Evolutionary conservation across 2,888 invertebrate genomes (phyloP).

Genomic region (Theodoxus fluviatilis): DNA sequence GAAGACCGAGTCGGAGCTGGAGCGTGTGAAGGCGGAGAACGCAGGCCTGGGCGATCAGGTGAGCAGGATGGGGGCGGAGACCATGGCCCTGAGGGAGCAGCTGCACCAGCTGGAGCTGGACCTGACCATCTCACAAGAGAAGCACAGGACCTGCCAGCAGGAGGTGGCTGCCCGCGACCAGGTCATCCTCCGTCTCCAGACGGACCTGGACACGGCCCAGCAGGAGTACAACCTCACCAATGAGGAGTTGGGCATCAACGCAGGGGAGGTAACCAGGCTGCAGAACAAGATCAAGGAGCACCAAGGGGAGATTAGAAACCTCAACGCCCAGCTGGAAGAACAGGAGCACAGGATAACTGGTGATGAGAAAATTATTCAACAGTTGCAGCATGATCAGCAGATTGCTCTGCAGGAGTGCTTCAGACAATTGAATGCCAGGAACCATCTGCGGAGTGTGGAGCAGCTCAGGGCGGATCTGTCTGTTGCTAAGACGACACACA

Average conservation of each 20-base stretch:
- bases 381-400: constrained; percentile 58
- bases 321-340: constrained; percentile 50
- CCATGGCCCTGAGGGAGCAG: constrained; percentile 52
- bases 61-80: constrained; percentile 42
- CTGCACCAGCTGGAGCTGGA: constrained; percentile 59
- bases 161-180: constrained; percentile 62
- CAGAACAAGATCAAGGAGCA: constrained; percentile 55
- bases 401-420: constrained; percentile 54
- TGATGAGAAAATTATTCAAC: constrained; percentile 56
- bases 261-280: constrained; percentile 58
- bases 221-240: constrained; percentile 50
- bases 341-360: constrained; percentile 38
- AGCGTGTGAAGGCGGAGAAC: constrained; percentile 57
- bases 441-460: constrained; percentile 55
- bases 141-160: constrained; percentile 63
- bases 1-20: constrained; percentile 57
- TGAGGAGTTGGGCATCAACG: constrained; percentile 54
- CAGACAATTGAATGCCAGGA: constrained; percentile 45
- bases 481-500: constrained; percentile 45
- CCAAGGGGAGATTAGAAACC: constrained; percentile 54
- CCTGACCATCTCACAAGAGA: constrained; percentile 63
- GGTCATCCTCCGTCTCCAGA: constrained; percentile 58
- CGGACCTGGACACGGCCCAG: constrained; percentile 60
- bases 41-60: constrained; percentile 51
- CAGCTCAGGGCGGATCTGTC: constrained; percentile 58